phyloP scores from a whole-genome alignment of 2,113 vertebrate species.

The Nipponia nippon region DNA sequence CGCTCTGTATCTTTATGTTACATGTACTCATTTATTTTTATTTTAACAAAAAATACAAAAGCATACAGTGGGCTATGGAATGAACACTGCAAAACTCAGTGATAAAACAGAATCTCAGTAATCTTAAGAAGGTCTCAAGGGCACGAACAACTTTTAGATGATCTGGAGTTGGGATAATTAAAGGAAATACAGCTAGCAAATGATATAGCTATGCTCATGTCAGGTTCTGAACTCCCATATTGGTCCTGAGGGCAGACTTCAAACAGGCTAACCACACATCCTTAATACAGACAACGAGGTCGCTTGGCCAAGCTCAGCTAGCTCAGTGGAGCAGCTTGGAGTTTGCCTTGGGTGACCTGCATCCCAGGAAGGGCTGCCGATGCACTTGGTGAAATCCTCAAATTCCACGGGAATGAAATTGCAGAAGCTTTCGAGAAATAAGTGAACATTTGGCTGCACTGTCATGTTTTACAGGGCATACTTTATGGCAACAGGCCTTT shows the following conservation, averaged over 20 bases:
- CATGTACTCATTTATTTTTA: neutral
- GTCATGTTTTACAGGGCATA: neutral
- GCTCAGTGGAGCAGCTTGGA: neutral
- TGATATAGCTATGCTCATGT: neutral
- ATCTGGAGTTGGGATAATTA: neutral
- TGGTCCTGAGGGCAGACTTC: neutral
- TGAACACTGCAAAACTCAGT: neutral
- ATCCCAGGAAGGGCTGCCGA: neutral
- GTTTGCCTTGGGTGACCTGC: neutral
- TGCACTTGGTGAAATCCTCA: neutral
- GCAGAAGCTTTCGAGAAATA: neutral
- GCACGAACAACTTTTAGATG: neutral
- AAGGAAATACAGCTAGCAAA: neutral
- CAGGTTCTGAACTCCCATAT: neutral
- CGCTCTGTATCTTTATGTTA: neutral
- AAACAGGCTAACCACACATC: neutral
- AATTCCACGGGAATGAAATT: neutral
- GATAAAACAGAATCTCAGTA: neutral
- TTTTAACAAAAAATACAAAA: neutral
- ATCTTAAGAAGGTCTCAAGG: neutral
- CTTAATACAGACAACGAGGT: neutral
- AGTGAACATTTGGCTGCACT: neutral
- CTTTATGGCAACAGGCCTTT: neutral
- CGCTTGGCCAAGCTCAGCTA: neutral
- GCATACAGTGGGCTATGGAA: neutral